These are phyloP conservation scores for Ptychodera flava DNA, from an alignment of 35 echinoderm and acorn worm species.

Conservation along the genomic window DNA sequence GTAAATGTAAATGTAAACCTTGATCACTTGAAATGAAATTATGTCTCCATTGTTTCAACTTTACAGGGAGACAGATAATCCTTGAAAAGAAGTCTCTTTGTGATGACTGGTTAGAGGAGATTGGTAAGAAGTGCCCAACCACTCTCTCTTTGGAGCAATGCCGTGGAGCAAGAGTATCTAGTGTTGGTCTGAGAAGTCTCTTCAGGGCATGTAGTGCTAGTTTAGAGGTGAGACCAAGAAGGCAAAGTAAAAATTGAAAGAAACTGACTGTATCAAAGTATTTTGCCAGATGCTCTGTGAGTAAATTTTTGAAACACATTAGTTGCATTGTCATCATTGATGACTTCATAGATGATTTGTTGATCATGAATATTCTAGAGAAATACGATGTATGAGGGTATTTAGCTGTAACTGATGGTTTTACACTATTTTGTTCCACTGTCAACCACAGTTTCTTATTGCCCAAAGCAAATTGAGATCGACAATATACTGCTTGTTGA, in stretches of 20 bases:
- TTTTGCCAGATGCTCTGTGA: background rate
- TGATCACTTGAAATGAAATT: too few species aligned
- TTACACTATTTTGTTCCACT: too few species aligned
- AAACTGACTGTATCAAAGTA: background rate
- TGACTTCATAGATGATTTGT: background rate
- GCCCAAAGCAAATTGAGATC: too few species aligned
- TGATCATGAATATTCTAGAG: background rate
- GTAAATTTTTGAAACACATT: background rate
- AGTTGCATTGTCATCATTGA: background rate
- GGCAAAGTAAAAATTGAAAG: background rate
- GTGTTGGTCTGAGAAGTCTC: constrained; percentile 80
- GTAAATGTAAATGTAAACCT: too few species aligned
- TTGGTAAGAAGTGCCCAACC: constrained; percentile 67
- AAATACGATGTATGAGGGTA: background rate
- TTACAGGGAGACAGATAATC: constrained; percentile 52
- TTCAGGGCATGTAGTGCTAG: constrained; percentile 71
- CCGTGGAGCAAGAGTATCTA: constrained; percentile 56
- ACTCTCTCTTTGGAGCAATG: constrained; percentile 56
- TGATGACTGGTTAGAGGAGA: constrained; percentile 68
- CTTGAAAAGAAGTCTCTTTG: constrained; percentile 59
- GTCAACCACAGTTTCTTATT: too few species aligned
- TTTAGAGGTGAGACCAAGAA: constrained; percentile 38
- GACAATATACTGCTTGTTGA: too few species aligned
- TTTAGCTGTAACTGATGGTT: background rate
- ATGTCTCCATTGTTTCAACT: too few species aligned